Evolutionary conservation across 2,888 invertebrate species (phyloP).

Genomic region (Alloscopus bannaensis): DNA sequence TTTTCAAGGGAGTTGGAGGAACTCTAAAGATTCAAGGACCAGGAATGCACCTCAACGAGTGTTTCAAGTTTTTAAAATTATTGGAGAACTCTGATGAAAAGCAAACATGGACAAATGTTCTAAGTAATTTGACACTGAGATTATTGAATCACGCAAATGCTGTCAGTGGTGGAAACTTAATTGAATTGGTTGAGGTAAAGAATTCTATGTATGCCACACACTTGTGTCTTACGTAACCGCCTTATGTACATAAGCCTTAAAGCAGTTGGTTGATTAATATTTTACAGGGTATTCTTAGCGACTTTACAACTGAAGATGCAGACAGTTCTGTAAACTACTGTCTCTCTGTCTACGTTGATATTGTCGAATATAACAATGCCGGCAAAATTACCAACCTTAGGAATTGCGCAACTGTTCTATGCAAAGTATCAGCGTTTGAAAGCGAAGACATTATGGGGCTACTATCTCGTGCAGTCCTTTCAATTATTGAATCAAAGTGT

Average conservation of each 20-base stretch:
- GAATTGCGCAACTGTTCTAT: constrained; percentile 43
- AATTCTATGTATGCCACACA: too few species aligned
- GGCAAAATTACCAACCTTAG: constrained; percentile 42
- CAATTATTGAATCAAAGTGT: constrained; percentile 39
- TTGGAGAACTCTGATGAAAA: constrained; percentile 36
- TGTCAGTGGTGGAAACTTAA: constrained; percentile 32
- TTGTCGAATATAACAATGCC: constrained; percentile 48
- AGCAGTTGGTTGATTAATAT: too few species aligned
- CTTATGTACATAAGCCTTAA: too few species aligned
- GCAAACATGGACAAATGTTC: constrained; percentile 45
- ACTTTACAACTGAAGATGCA: too few species aligned
- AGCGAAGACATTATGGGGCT: background rate
- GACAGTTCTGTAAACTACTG: background rate
- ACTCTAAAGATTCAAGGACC: constrained; percentile 61
- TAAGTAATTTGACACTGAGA: constrained; percentile 43
- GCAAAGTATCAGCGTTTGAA: background rate
- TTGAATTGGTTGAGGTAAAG: constrained; percentile 61
- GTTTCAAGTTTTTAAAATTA: constrained; percentile 26
- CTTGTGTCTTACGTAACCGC: too few species aligned
- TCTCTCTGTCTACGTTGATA: constrained; percentile 36
- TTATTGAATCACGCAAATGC: constrained; percentile 58
- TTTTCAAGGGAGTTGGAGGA: constrained; percentile 87
- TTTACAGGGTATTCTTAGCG: too few species aligned
- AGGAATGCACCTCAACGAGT: constrained; percentile 54
- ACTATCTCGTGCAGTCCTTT: constrained; percentile 14